Conservation (phyloP, 92 coral and sea anemone species). For the Muricea muricata region DNA sequence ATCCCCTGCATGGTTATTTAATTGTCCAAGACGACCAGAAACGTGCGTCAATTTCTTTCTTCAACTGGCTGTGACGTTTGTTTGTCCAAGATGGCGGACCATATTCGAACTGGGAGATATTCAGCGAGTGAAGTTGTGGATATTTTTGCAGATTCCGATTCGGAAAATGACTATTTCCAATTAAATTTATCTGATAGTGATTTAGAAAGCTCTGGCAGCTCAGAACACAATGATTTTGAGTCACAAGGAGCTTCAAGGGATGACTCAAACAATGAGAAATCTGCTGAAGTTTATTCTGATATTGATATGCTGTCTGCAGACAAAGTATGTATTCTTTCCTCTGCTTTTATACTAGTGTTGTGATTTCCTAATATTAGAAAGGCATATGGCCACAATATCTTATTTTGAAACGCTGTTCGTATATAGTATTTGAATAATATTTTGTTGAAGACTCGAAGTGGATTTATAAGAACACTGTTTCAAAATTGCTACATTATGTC, state of each 20-base stretch:
- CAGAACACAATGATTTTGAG: background rate
- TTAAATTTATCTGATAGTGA: background rate
- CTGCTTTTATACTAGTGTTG: background rate
- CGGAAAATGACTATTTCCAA: constrained; percentile 13
- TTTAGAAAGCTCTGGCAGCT: background rate
- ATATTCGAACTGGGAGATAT: too few species aligned
- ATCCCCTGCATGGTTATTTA: too few species aligned
- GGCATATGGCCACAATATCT: too few species aligned
- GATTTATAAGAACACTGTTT: too few species aligned
- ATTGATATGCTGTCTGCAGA: background rate
- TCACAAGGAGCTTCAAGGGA: background rate
- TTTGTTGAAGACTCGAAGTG: too few species aligned
- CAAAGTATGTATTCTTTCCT: constrained; percentile 6
- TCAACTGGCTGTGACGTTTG: too few species aligned
- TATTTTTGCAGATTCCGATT: constrained; percentile 15
- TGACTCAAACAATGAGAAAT: background rate
- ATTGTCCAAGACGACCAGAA: too few species aligned
- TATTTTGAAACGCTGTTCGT: too few species aligned
- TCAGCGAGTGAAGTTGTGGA: background rate
- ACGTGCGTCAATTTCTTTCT: too few species aligned
- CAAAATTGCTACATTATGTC: background rate
- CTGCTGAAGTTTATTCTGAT: background rate
- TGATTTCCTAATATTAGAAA: background rate
- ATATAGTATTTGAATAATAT: too few species aligned
- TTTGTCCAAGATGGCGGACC: too few species aligned